Conservation (phyloP, 1,140 invertebrate species). For the Pogonomyrmex barbatus region DNA sequence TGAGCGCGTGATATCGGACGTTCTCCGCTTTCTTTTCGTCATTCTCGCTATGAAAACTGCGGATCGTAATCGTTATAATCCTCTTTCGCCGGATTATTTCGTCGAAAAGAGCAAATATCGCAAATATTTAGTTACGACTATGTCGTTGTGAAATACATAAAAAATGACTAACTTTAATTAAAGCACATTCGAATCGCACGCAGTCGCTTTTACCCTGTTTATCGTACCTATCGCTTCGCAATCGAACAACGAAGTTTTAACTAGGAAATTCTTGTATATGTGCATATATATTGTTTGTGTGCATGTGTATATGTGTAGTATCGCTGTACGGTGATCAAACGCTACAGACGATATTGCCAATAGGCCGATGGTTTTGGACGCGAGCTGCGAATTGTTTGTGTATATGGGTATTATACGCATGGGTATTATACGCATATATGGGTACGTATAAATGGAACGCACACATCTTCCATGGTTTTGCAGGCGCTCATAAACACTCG, state of each 20-base stretch:
- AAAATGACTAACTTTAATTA: constrained; percentile 1
- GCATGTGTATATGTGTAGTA: constrained; percentile 72
- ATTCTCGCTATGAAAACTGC: neutral
- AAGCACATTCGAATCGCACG: constrained; percentile 2
- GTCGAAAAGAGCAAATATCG: neutral
- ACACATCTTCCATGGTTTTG: neutral
- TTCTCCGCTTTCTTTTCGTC: neutral
- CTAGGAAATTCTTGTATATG: constrained; percentile 70
- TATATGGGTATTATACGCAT: neutral
- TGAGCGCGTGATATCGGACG: constrained; percentile 5
- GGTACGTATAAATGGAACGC: neutral
- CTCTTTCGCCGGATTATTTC: constrained; percentile 22
- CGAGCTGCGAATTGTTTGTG: constrained; percentile 4
- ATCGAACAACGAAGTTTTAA: constrained; percentile 45
- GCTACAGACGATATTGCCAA: constrained; percentile 77
- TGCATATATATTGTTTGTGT: constrained; percentile 73
- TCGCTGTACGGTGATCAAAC: constrained; percentile 74
- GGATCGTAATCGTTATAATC: constrained; percentile 44
- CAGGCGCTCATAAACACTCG: constrained; percentile 24
- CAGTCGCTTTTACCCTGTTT: neutral
- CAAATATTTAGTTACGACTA: neutral
- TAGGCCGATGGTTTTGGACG: constrained; percentile 56
- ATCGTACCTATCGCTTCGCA: neutral
- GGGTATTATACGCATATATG: neutral
- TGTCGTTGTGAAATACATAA: neutral